These are phyloP conservation scores for Amphiduros pacificus DNA, from an alignment of 2,888 invertebrate genomes.

Conservation along the genomic window DNA sequence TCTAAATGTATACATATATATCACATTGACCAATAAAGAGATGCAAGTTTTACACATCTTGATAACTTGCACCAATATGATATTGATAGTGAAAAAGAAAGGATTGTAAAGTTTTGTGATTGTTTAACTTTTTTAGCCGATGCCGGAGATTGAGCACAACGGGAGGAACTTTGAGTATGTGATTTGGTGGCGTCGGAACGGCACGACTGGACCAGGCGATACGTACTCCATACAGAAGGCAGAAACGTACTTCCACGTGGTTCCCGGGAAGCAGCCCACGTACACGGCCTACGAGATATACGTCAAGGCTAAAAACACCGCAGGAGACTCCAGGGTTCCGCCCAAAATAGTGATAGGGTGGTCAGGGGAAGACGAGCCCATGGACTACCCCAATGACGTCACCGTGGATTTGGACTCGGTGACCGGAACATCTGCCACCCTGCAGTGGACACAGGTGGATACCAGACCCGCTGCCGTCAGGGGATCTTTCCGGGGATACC, in stretches of 20 bases:
- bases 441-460: conserved; percentile 39
- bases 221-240: conserved; percentile 62
- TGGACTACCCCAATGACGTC: conserved; percentile 23
- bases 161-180: conserved; percentile 91
- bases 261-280: conserved; percentile 20
- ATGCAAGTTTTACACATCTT: too few relatives aligned
- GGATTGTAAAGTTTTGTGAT: too few relatives aligned
- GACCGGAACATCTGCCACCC: conserved; percentile 33
- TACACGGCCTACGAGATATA: conserved; percentile 88
- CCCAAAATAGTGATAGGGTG: conserved; percentile 82
- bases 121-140: conserved; percentile 66
- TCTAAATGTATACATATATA: too few relatives aligned
- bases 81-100: too few relatives aligned
- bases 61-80: too few relatives aligned
- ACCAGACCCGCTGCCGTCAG: conserved; percentile 65
- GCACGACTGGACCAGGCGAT: conserved; percentile 67
- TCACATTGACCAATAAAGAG: too few relatives aligned
- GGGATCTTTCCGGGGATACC: conserved; percentile 54
- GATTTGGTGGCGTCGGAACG: conserved; percentile 82
- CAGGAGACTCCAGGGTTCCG: conserved; percentile 80
- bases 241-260: conserved; percentile 30
- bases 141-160: conserved; percentile 96
- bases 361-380: conserved; percentile 77
- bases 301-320: conserved; percentile 86
- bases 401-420: conserved; percentile 20